Evolutionary conservation across 1,140 invertebrate genomes (phyloP), one percentile per base, ranked within the genome.

Genomic region (Cylas formicarius): DNA sequence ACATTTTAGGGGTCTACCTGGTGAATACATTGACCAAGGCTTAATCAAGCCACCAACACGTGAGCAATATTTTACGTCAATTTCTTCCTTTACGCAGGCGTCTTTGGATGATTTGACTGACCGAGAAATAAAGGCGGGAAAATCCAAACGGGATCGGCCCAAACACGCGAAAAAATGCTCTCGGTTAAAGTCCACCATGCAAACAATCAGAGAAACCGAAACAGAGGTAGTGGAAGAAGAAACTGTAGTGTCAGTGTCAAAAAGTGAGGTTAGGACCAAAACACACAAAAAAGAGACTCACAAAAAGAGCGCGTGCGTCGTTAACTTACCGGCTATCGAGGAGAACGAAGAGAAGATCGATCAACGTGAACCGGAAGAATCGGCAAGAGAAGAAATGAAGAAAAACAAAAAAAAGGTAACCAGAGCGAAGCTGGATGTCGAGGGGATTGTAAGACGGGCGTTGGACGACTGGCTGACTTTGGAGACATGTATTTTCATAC

Each of bases 381-480:
- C 10, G 20, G 2, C 3, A 48, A 40, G 4, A 17, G 29, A 45
- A 4, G 36, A 52, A 27, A 10, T 1, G 22, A 33, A 43, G 21
- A 46, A 39, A 20, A 45, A 41, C 19, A 32, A 45, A 34, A 52
- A 27, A 17, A 50, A 39, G 19, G 26, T 10, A 16, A 41, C 27
- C 7, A 48, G 49, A 36, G 16, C 19, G 11, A 70, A 46, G 37
- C n/a, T 29, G 5, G 41, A 53, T 20, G 26, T 49, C 13, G 52
- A 57, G 46, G 35, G 14, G 10, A 16, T 39, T 50, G 66, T 77
- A 22, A 72, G 72, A 57, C 71, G 72, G 57, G 70, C 67, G 57
- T 46, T 78, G 16, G 61, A 68, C 10, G 71, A 76, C 59, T 78
- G 75, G 76, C 67, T 77, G 44, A 73, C 70, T n/a, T 50, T 77